Percentiles rank a stretch among this genome's conserved stretches.
These are phyloP conservation scores for Mionectes olivaceus DNA, from an alignment of 2,797 vertebrate species.

Conservation along the genomic window DNA sequence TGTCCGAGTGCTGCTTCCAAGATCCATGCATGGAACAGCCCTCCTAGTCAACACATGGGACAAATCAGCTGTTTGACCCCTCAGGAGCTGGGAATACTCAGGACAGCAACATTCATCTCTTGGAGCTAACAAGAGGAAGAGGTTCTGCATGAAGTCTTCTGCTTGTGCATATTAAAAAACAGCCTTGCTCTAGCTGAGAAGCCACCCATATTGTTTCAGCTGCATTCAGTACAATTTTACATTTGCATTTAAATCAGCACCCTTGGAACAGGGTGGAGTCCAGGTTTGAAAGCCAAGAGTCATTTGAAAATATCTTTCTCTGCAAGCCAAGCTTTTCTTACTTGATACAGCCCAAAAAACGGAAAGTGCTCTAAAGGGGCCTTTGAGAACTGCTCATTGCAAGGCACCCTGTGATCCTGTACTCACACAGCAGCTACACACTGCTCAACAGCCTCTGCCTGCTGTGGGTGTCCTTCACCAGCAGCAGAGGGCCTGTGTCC, in stretches of 20 bases:
- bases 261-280: neutral
- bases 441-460: neutral
- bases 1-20: neutral
- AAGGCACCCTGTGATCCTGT: neutral
- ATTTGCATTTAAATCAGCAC: neutral
- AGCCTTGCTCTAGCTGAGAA: neutral
- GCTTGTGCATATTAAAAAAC: neutral
- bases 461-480: neutral
- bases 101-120: neutral
- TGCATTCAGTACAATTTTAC: neutral
- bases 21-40: neutral
- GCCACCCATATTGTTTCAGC: neutral
- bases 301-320: neutral
- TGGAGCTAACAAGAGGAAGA: neutral
- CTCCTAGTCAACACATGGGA: neutral
- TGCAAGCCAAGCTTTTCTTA: neutral
- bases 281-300: slow-evolving; percentile 1
- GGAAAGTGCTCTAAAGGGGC: neutral
- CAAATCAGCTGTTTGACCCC: neutral
- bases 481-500: neutral
- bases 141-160: neutral
- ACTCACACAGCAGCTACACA: accelerated
- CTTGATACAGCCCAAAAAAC: neutral
- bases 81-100: neutral
- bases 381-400: accelerated